These are phyloP conservation scores for Strix aluco DNA, from an alignment of 2,113 vertebrate species.

Conservation along the genomic window DNA sequence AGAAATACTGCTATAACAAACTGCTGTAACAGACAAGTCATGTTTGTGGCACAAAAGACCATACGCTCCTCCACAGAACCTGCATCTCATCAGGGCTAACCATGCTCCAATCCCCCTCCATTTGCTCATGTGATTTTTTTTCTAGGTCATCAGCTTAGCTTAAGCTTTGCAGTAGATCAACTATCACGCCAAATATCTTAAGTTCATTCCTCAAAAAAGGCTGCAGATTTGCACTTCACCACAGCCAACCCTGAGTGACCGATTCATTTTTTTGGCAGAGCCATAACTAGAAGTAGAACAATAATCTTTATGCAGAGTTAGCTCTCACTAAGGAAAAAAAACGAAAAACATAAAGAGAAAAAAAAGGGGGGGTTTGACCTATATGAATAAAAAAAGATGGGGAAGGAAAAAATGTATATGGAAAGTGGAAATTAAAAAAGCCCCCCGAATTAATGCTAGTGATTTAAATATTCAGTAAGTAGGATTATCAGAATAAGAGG, in stretches of 20 bases:
- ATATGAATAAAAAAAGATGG: not conserved
- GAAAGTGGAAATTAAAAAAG: not conserved
- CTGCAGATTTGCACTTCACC: not conserved
- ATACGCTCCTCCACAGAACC: not conserved
- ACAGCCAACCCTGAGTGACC: not conserved
- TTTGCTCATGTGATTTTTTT: not conserved
- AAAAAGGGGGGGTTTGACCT: not conserved
- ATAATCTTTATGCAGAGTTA: not conserved
- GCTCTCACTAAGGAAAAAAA: not conserved
- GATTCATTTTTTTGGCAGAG: not conserved
- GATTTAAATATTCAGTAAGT: not conserved
- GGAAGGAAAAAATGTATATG: not conserved
- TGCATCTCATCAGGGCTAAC: not conserved
- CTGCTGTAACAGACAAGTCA: not conserved
- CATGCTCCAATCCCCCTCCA: not conserved
- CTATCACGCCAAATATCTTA: slow-evolving; percentile 27
- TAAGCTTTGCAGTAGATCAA: not conserved
- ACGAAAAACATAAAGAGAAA: no score
- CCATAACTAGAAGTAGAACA: not conserved
- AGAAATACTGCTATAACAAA: not conserved
- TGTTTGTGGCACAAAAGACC: not conserved
- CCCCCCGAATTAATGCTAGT: not conserved
- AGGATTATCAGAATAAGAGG: not conserved
- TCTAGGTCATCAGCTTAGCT: not conserved
- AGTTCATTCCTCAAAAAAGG: not conserved